Base-by-base conservation (phyloP, 2,113 vertebrate genomes). In the Cyprinodon variegatus region DNA sequence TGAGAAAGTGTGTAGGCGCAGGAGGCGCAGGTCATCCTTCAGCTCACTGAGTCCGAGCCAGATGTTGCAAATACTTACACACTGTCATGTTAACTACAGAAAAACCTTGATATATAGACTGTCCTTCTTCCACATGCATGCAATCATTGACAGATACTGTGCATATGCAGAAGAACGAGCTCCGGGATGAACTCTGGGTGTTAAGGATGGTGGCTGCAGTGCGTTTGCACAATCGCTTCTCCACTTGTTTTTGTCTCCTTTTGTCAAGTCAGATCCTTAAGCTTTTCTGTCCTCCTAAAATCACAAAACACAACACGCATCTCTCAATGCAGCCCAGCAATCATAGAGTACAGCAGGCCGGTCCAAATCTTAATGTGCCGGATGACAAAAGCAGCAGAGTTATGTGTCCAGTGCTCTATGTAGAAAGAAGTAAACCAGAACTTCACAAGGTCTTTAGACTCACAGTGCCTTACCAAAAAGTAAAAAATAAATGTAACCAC, bases 1-100 rank as follows among this genome's bases (percentile, higher is more conserved):
- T 37, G 62, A 77, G 69, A 70, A 80, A 37, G 65, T 85, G 88
- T 80, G 88, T 88, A 88, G 89, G 90, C 72, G 77, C 84, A 85
- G 85, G 77, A 88, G 89, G 90, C 72, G 77, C 84, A 85, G 85
- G 77, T 79, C 90, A 91, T 91, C 89, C 84, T 86, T 81, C 78
- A 88, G 82, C 84, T 89, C 71, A 73, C 83, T 90, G 84, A 89
- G 82, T 76, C 67, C 80, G 82, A 64, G 61, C 79, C 88, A 89
- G 83, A 91, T 91, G 90, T 89, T 89, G 77, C 76, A 85, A 77
- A 86, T 80, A 22, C 75, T 72, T 29, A 59, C 67, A 69, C 70
- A 72, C 72, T 17, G 65, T 88, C 61, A 79, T 29, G 65, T n/a
- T 59, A 70, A 72, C 72, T 53, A 20, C n/a, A 38, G 65, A 73